Evolutionary conservation across 1,140 invertebrate species (phyloP).

Genomic region (Maniola jurtina): DNA sequence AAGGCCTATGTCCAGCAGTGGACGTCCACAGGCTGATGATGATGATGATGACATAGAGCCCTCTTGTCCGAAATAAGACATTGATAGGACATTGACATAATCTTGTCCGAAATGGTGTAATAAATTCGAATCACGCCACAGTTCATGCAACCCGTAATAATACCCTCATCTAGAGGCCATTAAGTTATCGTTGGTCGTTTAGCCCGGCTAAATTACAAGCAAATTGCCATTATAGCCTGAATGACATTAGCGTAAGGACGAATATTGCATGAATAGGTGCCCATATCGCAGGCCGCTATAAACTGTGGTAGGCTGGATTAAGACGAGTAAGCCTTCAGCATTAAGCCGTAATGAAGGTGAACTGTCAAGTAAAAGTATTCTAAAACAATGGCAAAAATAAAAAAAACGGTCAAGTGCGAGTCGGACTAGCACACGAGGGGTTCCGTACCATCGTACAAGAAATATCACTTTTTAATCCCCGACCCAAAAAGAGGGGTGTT

Average conservation of each 20-base stretch:
- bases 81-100: not conserved
- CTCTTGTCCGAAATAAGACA: too few species aligned
- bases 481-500: too few species aligned
- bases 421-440: too few species aligned
- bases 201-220: conserved; percentile 14
- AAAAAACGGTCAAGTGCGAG: too few species aligned
- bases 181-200: conserved; percentile 21
- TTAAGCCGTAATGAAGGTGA: not conserved
- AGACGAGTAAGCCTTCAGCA: not conserved
- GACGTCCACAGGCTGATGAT: too few species aligned
- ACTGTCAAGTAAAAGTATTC: not conserved
- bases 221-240: conserved; percentile 22
- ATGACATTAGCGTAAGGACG: conserved; percentile 13
- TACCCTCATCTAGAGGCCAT: conserved; percentile 13
- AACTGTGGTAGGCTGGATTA: not conserved
- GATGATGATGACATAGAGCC: too few species aligned
- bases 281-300: not conserved
- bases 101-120: not conserved
- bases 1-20: too few species aligned
- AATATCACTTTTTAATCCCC: too few species aligned
- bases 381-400: too few species aligned
- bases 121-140: not conserved
- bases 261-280: not conserved
- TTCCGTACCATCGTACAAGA: too few species aligned
- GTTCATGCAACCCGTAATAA: not conserved